Evolutionary conservation across 2,797 vertebrate species (phyloP).

Genomic region (Lates japonicus): DNA sequence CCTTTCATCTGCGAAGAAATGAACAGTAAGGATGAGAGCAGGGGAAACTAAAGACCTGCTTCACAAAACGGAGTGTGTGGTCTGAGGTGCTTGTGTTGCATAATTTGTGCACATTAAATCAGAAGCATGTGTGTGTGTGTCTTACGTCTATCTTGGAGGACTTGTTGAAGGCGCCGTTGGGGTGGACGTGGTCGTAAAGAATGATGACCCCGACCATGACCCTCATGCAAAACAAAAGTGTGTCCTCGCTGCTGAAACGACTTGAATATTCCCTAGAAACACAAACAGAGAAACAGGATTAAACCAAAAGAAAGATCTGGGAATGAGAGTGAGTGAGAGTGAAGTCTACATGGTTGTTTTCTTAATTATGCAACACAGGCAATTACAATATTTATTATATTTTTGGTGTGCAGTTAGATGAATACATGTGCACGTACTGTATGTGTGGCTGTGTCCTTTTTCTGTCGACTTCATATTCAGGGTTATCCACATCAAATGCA

Average conservation of each 20-base stretch:
- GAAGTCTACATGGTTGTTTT: too few species aligned
- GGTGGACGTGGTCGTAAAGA: constrained; percentile 98
- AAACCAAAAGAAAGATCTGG: not conserved
- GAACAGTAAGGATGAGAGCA: not conserved
- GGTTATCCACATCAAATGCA: too few species aligned
- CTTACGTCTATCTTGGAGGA: constrained; percentile 99
- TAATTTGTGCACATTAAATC: too few species aligned
- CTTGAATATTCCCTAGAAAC: constrained; percentile 94
- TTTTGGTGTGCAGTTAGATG: not conserved
- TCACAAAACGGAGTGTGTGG: not conserved
- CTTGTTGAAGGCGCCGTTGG: constrained; percentile 98
- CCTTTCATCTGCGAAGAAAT: constrained; percentile 78
- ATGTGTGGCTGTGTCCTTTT: too few species aligned
- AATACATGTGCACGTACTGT: not conserved
- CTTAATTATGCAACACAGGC: too few species aligned
- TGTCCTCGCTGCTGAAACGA: constrained; percentile 97
- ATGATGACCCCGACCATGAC: constrained; percentile 99
- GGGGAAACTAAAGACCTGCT: not conserved
- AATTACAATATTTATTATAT: not conserved
- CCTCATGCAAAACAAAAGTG: constrained; percentile 97
- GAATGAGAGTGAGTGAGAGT: too few species aligned
- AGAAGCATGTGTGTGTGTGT: not conserved
- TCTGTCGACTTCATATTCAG: too few species aligned
- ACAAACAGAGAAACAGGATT: not conserved
- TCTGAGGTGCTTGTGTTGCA: not conserved